phyloP scores from a whole-genome alignment of 64 coral and sea anemone genomes.

The Pachyseris speciosa region DNA sequence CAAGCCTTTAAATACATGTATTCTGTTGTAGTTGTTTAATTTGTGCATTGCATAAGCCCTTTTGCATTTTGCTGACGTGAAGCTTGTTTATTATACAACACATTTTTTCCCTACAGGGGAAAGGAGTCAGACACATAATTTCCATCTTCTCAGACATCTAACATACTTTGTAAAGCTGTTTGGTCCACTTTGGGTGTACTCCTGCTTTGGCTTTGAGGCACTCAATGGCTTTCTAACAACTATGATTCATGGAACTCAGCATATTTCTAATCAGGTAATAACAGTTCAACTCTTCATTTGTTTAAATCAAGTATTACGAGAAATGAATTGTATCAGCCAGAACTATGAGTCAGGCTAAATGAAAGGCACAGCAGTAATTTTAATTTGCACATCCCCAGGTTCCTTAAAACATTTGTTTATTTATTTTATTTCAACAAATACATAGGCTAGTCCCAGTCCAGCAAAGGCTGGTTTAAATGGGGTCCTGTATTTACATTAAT shows the following conservation, averaged over 20 bases:
- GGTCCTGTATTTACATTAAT: too few relatives aligned
- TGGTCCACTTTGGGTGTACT: conserved; percentile 65
- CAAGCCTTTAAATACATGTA: not conserved
- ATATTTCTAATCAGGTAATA: conserved; percentile 67
- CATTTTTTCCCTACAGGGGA: conserved; percentile 16
- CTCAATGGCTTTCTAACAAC: conserved; percentile 57
- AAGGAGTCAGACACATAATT: conserved; percentile 32
- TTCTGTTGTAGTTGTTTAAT: not conserved
- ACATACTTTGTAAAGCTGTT: conserved; percentile 31
- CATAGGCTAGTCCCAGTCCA: too few relatives aligned
- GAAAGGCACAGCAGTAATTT: not conserved
- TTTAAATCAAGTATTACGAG: not conserved
- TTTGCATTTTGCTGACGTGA: too few relatives aligned
- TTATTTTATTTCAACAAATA: too few relatives aligned
- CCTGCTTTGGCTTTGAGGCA: conserved; percentile 68
- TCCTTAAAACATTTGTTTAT: not conserved
- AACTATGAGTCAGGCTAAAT: not conserved
- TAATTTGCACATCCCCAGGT: not conserved
- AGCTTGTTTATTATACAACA: too few relatives aligned
- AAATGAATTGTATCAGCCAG: not conserved
- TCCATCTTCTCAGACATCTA: conserved; percentile 63
- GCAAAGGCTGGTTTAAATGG: too few relatives aligned
- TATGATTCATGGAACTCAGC: conserved; percentile 60
- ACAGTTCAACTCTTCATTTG: too few relatives aligned
- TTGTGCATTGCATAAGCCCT: not conserved